Conservation (phyloP, 2,113 vertebrate genomes). For the Etheostoma cragini region DNA sequence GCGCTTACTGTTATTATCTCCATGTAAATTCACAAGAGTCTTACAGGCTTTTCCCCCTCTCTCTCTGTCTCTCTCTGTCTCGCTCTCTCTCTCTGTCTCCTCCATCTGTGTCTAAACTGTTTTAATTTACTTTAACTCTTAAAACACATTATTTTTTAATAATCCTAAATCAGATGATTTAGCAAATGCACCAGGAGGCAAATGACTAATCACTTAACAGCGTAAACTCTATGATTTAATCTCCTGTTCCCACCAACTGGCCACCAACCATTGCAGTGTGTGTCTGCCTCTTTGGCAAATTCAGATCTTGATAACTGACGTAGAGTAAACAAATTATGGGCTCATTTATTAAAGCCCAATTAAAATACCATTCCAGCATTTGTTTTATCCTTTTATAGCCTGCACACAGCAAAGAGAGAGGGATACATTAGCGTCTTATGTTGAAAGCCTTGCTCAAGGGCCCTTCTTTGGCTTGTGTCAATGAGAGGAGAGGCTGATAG, state of each 20-base stretch:
- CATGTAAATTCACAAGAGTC: slow-evolving; percentile 30
- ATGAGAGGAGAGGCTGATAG: slow-evolving; percentile 28
- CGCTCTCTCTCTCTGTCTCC: not conserved
- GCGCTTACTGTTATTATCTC: slow-evolving; percentile 28
- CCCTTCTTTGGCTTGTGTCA: not conserved
- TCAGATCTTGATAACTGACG: slow-evolving; percentile 34
- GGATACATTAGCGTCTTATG: not conserved
- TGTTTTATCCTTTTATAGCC: slow-evolving; percentile 16
- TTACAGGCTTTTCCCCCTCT: not conserved
- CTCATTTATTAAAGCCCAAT: slow-evolving; percentile 3
- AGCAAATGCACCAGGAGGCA: not conserved
- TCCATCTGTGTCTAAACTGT: not conserved
- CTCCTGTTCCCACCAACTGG: not conserved
- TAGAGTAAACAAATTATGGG: slow-evolving; percentile 8
- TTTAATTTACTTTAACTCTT: slow-evolving; percentile 6
- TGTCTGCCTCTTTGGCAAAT: not conserved
- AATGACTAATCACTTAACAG: not conserved
- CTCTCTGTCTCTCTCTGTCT: not conserved
- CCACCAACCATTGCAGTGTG: not conserved
- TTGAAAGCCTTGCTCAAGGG: slow-evolving; percentile 47
- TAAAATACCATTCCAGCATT: not conserved
- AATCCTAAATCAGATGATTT: not conserved
- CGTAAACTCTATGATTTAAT: not conserved
- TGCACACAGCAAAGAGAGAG: not conserved
- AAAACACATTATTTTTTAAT: not conserved